Evolutionary conservation across 2,888 invertebrate genomes (phyloP), one percentile per base, ranked within the genome.

Genomic region (Trissonchulus latispiculum): DNA sequence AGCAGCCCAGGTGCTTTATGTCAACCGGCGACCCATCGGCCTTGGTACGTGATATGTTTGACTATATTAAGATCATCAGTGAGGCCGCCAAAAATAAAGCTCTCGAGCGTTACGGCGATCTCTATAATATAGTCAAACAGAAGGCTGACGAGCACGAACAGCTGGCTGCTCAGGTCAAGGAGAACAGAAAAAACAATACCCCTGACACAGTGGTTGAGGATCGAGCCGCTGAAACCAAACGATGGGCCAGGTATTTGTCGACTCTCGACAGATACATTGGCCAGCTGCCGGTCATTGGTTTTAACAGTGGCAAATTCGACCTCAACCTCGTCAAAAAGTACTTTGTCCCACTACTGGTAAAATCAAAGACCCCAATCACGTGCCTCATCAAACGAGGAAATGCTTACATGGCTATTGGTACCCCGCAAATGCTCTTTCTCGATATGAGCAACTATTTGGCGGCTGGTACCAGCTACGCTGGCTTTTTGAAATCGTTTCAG

Each of bases 281-380:
- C 18, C 59, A 59, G n/a, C 35, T 69, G 18, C 29, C 36, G 29
- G 18, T 23, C 35, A 31, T 69, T 8, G 69, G 69, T 3, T 69
- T 69, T 36, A 69, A 69, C 69, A 28, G n/a, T 15, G 69, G 8
- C 8, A 69, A 32, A 69, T 69, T 28, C 35, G 69, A 69, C 28
- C 8, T 69, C 3, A 69, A 69, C 31, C 35, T 69, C n/a, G 35
- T 69, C 8, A 69, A 69, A 36, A 15, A 31, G 8, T 28, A 69
- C 36, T 32, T 35, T 15, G 15, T 69, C 35, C 69, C 69, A 33
- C 8, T 3, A 3, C 8, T 69, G 3, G 18, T 69, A 8, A n/a
- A 69, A n/a, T 3, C 29, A 32, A 36, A 18, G 33, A 8, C n/a
- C 2, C 8, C 29, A 33, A 33, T 28, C n/a, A 3, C 8, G 8